Conservation (phyloP, 2,888 invertebrate genomes). For the Leptopilina drosophilae region DNA sequence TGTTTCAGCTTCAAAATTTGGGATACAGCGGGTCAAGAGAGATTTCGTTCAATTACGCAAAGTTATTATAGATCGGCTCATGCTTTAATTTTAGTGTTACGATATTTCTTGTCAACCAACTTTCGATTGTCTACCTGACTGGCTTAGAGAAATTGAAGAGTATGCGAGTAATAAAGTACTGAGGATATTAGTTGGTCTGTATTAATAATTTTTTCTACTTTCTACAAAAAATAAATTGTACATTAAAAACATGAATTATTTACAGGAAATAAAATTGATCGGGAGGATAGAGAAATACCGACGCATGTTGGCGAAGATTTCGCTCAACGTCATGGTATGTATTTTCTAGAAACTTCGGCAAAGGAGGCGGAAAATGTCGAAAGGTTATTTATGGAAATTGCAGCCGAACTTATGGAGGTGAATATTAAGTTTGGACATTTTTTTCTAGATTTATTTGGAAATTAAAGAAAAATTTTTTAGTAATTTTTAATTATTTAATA, state of each 20-base stretch:
- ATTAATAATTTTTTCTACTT: constrained; percentile 12
- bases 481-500: too few relatives aligned
- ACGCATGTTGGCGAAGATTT: constrained; percentile 97
- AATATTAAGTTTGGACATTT: constrained; percentile 39
- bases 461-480: too few relatives aligned
- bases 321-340: constrained; percentile 97
- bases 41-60: constrained; percentile 98
- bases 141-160: constrained; percentile 98
- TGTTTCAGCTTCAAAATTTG: constrained; percentile 94
- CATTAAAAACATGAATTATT: neutral
- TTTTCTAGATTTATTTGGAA: too few relatives aligned
- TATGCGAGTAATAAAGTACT: constrained; percentile 97
- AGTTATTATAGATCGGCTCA: constrained; percentile 98
- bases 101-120: constrained; percentile 99
- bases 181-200: constrained; percentile 94
- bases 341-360: constrained; percentile 98
- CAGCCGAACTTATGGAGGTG: constrained; percentile 92
- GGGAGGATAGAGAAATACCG: constrained; percentile 97
- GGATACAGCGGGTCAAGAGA: constrained; percentile 98
- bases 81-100: constrained; percentile 97
- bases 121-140: constrained; percentile 97
- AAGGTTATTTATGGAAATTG: constrained; percentile 97
- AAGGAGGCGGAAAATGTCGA: constrained; percentile 99
- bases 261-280: constrained; percentile 96
- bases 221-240: neutral